Percentiles rank a stretch among this genome's conserved stretches.
These are phyloP conservation scores for Rhinella marina DNA, from an alignment of 2,797 vertebrate genomes.

Conservation along the genomic window DNA sequence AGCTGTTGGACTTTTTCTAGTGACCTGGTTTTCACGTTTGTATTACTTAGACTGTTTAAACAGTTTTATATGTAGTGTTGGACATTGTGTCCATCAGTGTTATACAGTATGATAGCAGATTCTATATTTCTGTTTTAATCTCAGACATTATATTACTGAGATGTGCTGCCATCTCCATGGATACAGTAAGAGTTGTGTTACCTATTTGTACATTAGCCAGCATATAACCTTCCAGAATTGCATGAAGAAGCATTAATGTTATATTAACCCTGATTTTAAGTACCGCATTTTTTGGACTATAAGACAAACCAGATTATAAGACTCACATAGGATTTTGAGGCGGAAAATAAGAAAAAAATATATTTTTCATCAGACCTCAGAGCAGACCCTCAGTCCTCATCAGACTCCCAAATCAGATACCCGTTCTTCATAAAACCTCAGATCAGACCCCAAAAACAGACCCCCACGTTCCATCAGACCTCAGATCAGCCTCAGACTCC, in stretches of 20 bases:
- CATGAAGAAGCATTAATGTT: neutral
- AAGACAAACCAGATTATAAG: too few species aligned
- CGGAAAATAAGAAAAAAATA: too few species aligned
- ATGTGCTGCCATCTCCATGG: neutral
- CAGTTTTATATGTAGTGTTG: neutral
- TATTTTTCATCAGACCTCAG: too few species aligned
- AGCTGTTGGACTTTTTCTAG: neutral
- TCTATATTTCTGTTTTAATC: neutral
- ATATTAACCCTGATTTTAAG: neutral
- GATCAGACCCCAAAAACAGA: too few species aligned
- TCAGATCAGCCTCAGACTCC: too few species aligned
- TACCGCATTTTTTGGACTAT: too few species aligned
- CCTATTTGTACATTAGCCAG: neutral
- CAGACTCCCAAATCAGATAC: too few species aligned
- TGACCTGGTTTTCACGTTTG: neutral
- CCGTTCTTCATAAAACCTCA: too few species aligned
- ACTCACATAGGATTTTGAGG: too few species aligned
- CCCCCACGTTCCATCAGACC: too few species aligned
- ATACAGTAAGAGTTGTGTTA: neutral
- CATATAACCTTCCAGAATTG: neutral
- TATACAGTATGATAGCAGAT: conserved; percentile 11
- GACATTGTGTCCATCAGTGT: neutral
- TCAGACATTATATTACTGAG: neutral
- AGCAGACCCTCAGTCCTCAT: too few species aligned
- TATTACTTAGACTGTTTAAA: neutral